Evolutionary conservation across 2,113 vertebrate genomes (phyloP).

Genomic region (Cheilinus undulatus): DNA sequence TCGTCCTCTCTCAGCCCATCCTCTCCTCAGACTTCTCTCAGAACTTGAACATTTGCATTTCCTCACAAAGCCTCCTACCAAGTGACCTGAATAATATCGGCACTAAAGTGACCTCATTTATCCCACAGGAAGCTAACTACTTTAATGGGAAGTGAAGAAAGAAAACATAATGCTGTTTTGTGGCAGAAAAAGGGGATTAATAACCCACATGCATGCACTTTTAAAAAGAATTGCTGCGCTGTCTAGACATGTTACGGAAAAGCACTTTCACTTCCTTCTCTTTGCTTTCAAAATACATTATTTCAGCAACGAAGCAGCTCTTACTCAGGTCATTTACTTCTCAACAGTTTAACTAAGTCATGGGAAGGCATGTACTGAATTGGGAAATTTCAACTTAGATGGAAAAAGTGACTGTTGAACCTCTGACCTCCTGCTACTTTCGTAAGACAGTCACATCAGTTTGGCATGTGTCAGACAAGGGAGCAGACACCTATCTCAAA

Average conservation of each 20-base stretch:
- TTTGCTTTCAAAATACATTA: background rate
- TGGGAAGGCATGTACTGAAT: background rate
- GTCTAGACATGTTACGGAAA: background rate
- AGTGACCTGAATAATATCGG: conserved; percentile 32
- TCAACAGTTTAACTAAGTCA: too few relatives aligned
- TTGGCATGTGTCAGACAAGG: background rate
- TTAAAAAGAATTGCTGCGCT: background rate
- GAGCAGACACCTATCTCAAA: too few relatives aligned
- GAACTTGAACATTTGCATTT: conserved; percentile 46
- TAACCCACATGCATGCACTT: too few relatives aligned
- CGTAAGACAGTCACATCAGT: background rate
- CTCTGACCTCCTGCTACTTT: background rate
- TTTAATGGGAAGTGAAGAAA: background rate
- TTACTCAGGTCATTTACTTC: too few relatives aligned
- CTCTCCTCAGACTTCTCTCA: background rate
- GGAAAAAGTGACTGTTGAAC: too few relatives aligned
- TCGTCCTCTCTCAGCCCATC: background rate
- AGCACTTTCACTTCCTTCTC: background rate
- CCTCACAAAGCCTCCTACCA: conserved; percentile 10
- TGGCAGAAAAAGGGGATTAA: too few relatives aligned
- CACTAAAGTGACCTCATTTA: conserved; percentile 22
- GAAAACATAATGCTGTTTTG: background rate
- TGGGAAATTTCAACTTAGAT: background rate
- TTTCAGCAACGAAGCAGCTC: background rate
- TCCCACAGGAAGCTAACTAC: background rate